These are phyloP conservation scores for Myotis vivesi DNA, from an alignment of 2,797 vertebrate genomes.

Conservation along the genomic window DNA sequence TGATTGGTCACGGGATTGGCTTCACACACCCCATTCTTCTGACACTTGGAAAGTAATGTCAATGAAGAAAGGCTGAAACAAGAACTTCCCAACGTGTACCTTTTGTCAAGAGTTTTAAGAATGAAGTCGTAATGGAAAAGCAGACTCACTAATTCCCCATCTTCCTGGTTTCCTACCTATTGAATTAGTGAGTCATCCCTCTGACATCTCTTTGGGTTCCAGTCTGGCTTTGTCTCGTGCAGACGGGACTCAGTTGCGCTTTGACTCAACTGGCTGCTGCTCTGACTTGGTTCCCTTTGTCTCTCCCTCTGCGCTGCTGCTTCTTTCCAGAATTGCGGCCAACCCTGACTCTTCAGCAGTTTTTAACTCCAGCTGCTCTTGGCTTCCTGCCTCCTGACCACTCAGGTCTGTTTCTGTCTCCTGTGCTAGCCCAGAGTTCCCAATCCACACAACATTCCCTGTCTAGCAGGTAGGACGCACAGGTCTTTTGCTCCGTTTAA, in stretches of 20 bases:
- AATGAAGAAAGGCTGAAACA: neutral
- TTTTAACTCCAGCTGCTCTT: neutral
- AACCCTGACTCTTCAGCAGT: neutral
- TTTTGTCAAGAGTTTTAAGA: neutral
- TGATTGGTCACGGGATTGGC: neutral
- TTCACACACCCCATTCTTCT: neutral
- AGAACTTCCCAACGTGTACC: neutral
- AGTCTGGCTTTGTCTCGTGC: neutral
- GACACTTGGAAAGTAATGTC: neutral
- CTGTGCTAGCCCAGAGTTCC: neutral
- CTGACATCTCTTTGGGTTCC: neutral
- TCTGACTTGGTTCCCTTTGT: neutral
- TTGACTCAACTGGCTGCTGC: slow-evolving; percentile 8
- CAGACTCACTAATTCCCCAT: neutral
- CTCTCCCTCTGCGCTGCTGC: neutral
- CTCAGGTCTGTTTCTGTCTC: neutral
- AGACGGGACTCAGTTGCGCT: neutral
- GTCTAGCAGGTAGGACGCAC: neutral
- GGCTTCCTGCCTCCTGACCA: neutral
- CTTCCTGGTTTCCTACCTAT: neutral
- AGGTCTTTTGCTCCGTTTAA: neutral
- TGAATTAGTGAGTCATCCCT: neutral
- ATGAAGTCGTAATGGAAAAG: neutral
- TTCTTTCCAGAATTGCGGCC: neutral
- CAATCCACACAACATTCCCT: neutral